Conservation (phyloP, 37 sponge, comb jelly and placozoan genomes). For the Dysidea cf. avara region DNA sequence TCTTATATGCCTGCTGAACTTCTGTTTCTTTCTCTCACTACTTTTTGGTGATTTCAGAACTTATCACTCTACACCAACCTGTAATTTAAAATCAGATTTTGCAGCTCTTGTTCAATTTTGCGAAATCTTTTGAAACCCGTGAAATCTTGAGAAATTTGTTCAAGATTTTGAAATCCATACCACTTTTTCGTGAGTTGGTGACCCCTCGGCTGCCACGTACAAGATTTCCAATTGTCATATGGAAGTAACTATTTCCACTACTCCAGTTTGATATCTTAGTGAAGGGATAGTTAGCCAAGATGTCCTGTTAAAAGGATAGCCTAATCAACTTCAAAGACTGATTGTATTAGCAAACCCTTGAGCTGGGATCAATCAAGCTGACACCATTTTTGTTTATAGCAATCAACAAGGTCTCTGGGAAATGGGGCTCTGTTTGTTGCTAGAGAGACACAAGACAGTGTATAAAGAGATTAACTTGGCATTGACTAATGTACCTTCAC, state of each 20-base stretch:
- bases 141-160: too few species aligned
- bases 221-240: constrained; percentile 96
- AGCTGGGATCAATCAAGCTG: constrained; percentile 81
- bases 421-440: constrained; percentile 92
- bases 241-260: constrained; percentile 92
- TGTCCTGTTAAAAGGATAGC: constrained; percentile 53
- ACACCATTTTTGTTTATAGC: constrained; percentile 94
- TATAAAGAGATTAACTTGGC: background rate
- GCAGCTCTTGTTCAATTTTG: too few species aligned
- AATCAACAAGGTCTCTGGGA: constrained; percentile 82
- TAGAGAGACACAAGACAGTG: constrained; percentile 7
- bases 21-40: too few species aligned
- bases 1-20: too few species aligned
- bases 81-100: too few species aligned
- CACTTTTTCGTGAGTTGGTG: too few species aligned
- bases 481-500: constrained; percentile 62
- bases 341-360: background rate
- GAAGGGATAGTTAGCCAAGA: constrained; percentile 83
- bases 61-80: too few species aligned
- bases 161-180: too few species aligned
- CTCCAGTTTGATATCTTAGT: constrained; percentile 96
- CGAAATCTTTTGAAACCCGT: too few species aligned
- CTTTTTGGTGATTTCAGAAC: too few species aligned
- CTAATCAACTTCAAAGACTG: constrained; percentile 50
- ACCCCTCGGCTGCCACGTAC: constrained; percentile 83